Evolutionary conservation across 2,113 vertebrate genomes (phyloP), one percentile per base, ranked within the genome.

Genomic region (Ptilonorhynchus violaceus): DNA sequence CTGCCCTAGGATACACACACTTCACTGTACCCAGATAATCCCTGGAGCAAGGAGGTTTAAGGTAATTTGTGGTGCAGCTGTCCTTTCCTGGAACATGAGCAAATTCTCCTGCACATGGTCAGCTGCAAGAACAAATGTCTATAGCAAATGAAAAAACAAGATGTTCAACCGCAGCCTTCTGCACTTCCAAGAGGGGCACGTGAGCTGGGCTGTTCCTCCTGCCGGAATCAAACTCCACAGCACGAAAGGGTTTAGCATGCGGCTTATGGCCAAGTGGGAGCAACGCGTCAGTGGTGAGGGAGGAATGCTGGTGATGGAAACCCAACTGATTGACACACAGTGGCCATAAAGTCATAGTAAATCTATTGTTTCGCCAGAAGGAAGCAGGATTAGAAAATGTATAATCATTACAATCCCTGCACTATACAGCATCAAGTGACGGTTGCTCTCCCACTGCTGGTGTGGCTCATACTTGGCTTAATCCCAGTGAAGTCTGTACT

Each of bases 51-150:
- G 96, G 98, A 96, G 98, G 98, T 98, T 98, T 98, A 98, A 98
- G 98, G 98, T 98, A 98, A 99, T 98, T 98, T 98, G 98, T 96
- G 97, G 96, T 91, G 98, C 99, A 99, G 99, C 99, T 99, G 99
- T 99, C 98, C 94, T 92, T 97, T 98, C 97, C 97, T 98, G 98
- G 98, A 99, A 99, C 98, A 98, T 98, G 98, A 95, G 97, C 97
- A 98, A 98, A 98, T 98, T 98, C 97, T 98, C 98, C 97, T 96
- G 98, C 98, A 98, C 97, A 98, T 98, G 98, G 98, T 99, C 98
- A 99, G 99, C 98, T 98, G 98, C 98, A 98, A 92, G 98, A 98
- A 98, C 99, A 99, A 99, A 99, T 99, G 98, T 98, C 97, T 97
- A 88, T 91, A 97, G 93, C 97, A 98, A 98, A 98, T 98, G 97